These are phyloP conservation scores for Zonitis immaculata DNA, from an alignment of 2,888 invertebrate species.

Conservation along the genomic window DNA sequence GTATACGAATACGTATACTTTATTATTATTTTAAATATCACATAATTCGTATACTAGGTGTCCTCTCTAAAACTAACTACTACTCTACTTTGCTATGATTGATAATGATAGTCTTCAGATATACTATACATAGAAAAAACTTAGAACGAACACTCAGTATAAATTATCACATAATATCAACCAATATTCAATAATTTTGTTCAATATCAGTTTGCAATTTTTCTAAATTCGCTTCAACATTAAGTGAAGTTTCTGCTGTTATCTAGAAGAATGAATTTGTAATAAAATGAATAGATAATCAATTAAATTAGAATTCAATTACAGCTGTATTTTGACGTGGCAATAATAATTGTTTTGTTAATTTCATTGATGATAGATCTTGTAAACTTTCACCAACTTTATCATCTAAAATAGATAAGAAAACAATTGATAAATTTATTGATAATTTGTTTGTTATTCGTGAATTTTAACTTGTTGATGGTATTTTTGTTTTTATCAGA, in stretches of 20 bases:
- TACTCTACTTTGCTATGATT: no score
- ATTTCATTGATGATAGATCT: constrained; percentile 20
- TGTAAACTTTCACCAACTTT: constrained; percentile 30
- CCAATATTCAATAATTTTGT: not conserved
- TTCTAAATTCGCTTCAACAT: not conserved
- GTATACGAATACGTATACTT: no score
- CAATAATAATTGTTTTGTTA: not conserved
- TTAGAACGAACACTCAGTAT: no score
- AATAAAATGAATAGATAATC: no score
- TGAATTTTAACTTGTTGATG: constrained; percentile 22
- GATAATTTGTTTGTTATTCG: not conserved
- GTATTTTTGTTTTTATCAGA: constrained; percentile 28
- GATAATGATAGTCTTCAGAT: no score
- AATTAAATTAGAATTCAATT: not conserved
- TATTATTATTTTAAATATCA: no score
- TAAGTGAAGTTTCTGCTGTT: not conserved
- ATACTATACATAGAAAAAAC: no score
- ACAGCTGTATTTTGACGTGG: not conserved
- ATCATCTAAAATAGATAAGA: constrained; percentile 23
- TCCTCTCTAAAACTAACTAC: no score
- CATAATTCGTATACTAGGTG: no score
- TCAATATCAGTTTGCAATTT: not conserved
- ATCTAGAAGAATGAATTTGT: not conserved
- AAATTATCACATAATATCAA: not conserved
- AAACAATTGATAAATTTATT: not conserved